Evolutionary conservation across 1,140 invertebrate species (phyloP).

Genomic region (Rhopalosiphum padi): DNA sequence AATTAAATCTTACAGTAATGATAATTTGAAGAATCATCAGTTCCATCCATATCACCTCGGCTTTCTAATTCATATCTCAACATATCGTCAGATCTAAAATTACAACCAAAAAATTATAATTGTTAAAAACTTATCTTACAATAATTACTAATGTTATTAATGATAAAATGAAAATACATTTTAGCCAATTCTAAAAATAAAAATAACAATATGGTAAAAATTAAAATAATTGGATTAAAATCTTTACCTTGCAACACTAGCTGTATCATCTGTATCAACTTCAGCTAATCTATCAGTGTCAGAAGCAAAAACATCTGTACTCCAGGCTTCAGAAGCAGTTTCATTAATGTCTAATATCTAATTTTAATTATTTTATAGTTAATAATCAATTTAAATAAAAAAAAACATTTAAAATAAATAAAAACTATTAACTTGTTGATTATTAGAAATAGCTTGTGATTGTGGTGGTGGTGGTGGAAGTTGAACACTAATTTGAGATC

Average conservation of each 20-base stretch:
- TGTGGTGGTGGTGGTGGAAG: slow-evolving; percentile 10
- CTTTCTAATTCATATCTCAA: slow-evolving; percentile 71
- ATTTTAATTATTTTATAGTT: neutral
- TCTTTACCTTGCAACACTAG: slow-evolving; percentile 72
- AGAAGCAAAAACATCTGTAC: slow-evolving; percentile 93
- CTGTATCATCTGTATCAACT: slow-evolving; percentile 82
- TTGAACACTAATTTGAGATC: slow-evolving; percentile 55
- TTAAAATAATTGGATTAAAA: neutral
- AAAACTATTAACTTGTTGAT: slow-evolving; percentile 51
- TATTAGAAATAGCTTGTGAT: neutral
- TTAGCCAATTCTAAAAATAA: neutral
- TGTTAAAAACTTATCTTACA: neutral
- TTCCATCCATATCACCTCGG: slow-evolving; percentile 63
- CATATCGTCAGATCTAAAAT: slow-evolving; percentile 73
- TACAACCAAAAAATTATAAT: neutral
- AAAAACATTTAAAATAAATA: neutral
- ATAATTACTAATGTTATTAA: neutral
- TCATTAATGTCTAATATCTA: slow-evolving; percentile 78
- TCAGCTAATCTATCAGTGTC: slow-evolving; percentile 93
- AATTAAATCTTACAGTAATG: slow-evolving; percentile 41
- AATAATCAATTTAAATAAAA: neutral
- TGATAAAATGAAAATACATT: neutral
- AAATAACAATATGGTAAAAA: neutral
- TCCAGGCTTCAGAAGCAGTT: slow-evolving; percentile 96
- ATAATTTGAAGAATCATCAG: slow-evolving; percentile 48